Conservation (phyloP, 2,888 invertebrate genomes). For the Melipona bicolor region DNA sequence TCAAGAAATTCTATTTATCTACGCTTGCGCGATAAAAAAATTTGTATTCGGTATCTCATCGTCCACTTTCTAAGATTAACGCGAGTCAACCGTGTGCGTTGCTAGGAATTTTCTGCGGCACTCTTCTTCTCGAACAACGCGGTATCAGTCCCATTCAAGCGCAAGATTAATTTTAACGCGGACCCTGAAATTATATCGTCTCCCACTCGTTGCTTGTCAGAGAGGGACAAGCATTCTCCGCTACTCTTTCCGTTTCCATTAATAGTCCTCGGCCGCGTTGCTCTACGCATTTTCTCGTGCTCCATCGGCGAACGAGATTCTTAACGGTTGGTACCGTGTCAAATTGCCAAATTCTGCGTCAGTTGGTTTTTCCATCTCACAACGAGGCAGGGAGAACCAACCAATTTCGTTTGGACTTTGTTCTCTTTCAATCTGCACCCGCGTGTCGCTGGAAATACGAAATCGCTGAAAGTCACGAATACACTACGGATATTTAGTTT, state of each 20-base stretch:
- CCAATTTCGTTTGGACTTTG: background rate
- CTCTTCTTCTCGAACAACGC: background rate
- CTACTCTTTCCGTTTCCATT: constrained; percentile 62
- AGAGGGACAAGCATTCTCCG: constrained; percentile 31
- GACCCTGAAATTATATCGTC: constrained; percentile 57
- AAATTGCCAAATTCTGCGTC: constrained; percentile 17
- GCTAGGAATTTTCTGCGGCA: too few species aligned
- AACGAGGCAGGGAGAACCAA: background rate
- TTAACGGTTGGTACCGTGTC: constrained; percentile 17
- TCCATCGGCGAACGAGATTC: constrained; percentile 37
- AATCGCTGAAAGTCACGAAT: background rate
- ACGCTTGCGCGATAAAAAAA: background rate
- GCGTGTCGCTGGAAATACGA: background rate
- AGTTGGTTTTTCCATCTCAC: constrained; percentile 18
- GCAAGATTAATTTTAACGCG: constrained; percentile 60
- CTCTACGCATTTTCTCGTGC: constrained; percentile 23
- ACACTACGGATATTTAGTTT: background rate
- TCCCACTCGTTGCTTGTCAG: constrained; percentile 31
- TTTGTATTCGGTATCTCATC: background rate
- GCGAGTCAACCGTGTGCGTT: too few species aligned
- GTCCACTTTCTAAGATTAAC: too few species aligned
- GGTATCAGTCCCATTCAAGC: constrained; percentile 45
- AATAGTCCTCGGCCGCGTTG: constrained; percentile 57
- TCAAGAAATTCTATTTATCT: background rate
- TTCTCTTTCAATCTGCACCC: background rate